phyloP scores from a whole-genome alignment of 1,140 invertebrate species.

The Macrotrachela quadricornifera region DNA sequence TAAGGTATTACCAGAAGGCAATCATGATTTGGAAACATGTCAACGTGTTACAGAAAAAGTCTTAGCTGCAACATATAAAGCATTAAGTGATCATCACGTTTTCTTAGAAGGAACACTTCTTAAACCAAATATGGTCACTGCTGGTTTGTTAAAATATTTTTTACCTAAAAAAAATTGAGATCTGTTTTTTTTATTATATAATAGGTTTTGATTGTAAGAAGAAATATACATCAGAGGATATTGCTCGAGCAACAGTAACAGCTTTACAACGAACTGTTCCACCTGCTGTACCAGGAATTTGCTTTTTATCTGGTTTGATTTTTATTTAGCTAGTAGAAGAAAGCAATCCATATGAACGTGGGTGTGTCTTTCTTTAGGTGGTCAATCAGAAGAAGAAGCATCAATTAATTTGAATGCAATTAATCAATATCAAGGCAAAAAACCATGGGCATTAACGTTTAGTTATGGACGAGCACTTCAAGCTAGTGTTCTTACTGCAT shows the following conservation, averaged over 20 bases:
- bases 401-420: slow-evolving; percentile 81
- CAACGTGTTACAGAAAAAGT: slow-evolving; percentile 47
- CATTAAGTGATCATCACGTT: slow-evolving; percentile 82
- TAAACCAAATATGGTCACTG: slow-evolving; percentile 94
- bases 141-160: slow-evolving; percentile 41
- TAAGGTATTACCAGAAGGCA: slow-evolving; percentile 58
- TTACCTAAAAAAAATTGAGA: no score
- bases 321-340: no score
- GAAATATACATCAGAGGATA: slow-evolving; percentile 50
- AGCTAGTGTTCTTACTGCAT: slow-evolving; percentile 72
- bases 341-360: no score
- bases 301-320: slow-evolving; percentile 27
- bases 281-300: slow-evolving; percentile 56
- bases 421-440: slow-evolving; percentile 39
- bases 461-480: slow-evolving; percentile 69
- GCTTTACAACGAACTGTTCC: slow-evolving; percentile 68
- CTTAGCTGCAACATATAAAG: slow-evolving; percentile 83
- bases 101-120: slow-evolving; percentile 87
- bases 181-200: no score
- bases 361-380: slow-evolving; percentile 31
- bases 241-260: slow-evolving; percentile 58
- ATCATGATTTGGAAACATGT: slow-evolving; percentile 68
- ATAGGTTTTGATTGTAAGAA: slow-evolving; percentile 45
- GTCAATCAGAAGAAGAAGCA: slow-evolving; percentile 86
- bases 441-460: slow-evolving; percentile 92